Evolutionary conservation across 2,888 invertebrate genomes (phyloP), one percentile per base, ranked within the genome.

Genomic region (Catotricha subobsoleta): DNA sequence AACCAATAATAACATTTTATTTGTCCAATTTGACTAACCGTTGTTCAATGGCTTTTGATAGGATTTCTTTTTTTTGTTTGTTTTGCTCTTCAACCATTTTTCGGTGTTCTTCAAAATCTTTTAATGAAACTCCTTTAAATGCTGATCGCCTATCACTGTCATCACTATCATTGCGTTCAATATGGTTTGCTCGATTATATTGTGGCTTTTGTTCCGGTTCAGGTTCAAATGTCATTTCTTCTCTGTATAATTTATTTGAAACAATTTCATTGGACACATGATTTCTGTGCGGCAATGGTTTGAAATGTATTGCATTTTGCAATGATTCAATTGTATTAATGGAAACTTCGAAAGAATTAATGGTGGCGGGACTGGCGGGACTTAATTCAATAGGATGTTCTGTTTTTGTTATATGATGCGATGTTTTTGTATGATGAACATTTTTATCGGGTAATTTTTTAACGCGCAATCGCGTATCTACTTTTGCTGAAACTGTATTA

Each of bases 11-110:
- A 25, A 10, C 25, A 25, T 25, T 25, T 25, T 10, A 25, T 25
- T 25, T 25, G 25, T 25, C 10, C 10, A 6, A 8, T 20, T 39
- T 39, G 40, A 50, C 55, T 59, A 54, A 78, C 76, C 79, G 75
- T 53, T 80, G 78, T 48, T 76, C 76, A 38, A 84, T 67, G 10
- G 80, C 80, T 59, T 74, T 76, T 1, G 75, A 63, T 9, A 84
- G 62, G 58, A 81, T 66, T 53, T 78, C 75, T 57, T 78, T 80
- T 47, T 80, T 72, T 49, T 73, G 75, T 49, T 76, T 74, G 61
- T 84, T 84, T 53, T 81, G 80, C 56, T 82, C 83, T 54, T 83
- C 78, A 56, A 84, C 80, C 47, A 76, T 53, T 57, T 74, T 80
- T 51, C 82, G 80, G 46, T 76, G 71, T 12, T 70, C 54, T 56